phyloP scores from a whole-genome alignment of 2,797 vertebrate species.

The Coilia nasus region DNA sequence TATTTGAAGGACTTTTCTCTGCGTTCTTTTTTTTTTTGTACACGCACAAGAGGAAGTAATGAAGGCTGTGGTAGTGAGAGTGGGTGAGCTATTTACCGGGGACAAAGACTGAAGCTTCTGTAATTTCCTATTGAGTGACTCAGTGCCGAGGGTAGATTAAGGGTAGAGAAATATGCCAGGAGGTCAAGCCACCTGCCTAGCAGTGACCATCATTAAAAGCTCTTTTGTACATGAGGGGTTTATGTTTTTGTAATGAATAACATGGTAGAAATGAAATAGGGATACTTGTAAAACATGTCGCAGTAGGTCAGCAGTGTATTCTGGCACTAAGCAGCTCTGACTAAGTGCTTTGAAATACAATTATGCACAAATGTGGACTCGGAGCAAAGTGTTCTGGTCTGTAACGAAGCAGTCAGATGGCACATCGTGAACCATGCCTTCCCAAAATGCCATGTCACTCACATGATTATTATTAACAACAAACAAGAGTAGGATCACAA shows the following conservation, averaged over 20 bases:
- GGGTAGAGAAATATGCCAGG: neutral
- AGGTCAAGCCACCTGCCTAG: neutral
- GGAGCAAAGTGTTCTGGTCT: neutral
- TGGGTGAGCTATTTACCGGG: neutral
- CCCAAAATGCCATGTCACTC: neutral
- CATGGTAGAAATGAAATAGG: neutral
- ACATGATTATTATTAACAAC: neutral
- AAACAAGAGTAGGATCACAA: neutral
- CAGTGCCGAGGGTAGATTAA: neutral
- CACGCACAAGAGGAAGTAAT: neutral
- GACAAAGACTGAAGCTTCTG: neutral
- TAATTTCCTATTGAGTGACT: neutral
- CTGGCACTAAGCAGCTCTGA: neutral
- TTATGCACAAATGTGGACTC: neutral
- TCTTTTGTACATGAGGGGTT: neutral
- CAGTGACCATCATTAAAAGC: neutral
- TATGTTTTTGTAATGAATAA: neutral
- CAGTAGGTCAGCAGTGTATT: neutral
- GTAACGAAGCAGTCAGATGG: neutral
- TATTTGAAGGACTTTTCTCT: neutral
- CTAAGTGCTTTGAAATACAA: neutral
- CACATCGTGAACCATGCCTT: neutral
- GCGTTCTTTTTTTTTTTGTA: neutral
- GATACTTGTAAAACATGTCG: neutral
- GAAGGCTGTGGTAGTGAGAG: neutral